A percentile compares a stretch with the other conserved stretches of the same genome.
phyloP scores from a whole-genome alignment of 1,140 invertebrate genomes.

The Leptinotarsa lineolata region DNA sequence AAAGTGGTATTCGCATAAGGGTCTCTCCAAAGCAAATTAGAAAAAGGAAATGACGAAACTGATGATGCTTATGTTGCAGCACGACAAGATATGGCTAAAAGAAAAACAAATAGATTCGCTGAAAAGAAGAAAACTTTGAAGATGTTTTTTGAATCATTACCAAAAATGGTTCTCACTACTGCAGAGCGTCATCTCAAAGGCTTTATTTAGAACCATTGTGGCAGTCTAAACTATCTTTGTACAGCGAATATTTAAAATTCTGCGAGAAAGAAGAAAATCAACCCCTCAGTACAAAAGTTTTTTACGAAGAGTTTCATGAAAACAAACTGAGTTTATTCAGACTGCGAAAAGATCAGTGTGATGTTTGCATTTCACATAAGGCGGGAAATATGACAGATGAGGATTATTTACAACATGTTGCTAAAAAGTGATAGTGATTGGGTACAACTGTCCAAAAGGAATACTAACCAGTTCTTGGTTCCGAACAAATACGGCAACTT shows the following conservation, averaged over 20 bases:
- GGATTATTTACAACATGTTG: slow-evolving; percentile 21
- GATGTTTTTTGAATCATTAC: background rate
- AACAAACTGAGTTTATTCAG: slow-evolving; percentile 17
- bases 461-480: no score
- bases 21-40: no score
- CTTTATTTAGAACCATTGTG: slow-evolving; percentile 11
- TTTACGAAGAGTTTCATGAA: slow-evolving; percentile 2
- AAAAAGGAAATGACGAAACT: no score
- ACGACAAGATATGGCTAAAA: no score
- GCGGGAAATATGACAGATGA: slow-evolving; percentile 15
- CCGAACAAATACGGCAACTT: no score
- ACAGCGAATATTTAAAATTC: background rate
- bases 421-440: no score
- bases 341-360: slow-evolving; percentile 33
- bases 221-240: background rate
- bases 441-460: no score
- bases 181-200: background rate
- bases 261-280: background rate
- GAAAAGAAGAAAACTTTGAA: background rate
- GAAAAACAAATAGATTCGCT: background rate
- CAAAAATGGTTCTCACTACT: slow-evolving; percentile 19
- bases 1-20: no score
- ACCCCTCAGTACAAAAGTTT: background rate
- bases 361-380: slow-evolving; percentile 28
- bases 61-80: no score